Evolutionary conservation across 2,797 vertebrate genomes (phyloP).

Genomic region (Vipera ursinii): DNA sequence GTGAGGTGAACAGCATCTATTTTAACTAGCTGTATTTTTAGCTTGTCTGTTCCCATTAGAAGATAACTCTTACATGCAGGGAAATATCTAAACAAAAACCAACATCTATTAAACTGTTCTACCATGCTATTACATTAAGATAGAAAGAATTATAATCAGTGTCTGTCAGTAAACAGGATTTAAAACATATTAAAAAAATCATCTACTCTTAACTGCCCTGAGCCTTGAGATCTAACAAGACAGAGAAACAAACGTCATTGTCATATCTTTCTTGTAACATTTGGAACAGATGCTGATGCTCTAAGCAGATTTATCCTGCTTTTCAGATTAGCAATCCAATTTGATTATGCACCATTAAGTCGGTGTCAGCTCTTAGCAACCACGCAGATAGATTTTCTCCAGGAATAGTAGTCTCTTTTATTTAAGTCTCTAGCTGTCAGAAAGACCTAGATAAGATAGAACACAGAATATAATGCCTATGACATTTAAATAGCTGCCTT

Average conservation of each 20-base stretch:
- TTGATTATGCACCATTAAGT: not conserved
- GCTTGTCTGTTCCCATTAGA: not conserved
- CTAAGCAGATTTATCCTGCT: not conserved
- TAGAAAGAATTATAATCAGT: not conserved
- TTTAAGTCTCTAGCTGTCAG: not conserved
- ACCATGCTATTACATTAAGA: not conserved
- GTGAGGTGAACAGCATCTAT: conserved; percentile 40
- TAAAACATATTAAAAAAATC: not conserved
- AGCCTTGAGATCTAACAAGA: not conserved
- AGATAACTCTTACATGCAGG: conserved; percentile 37
- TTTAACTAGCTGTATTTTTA: conserved; percentile 43
- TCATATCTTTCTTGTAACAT: not conserved
- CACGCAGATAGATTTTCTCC: not conserved
- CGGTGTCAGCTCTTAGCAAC: not conserved
- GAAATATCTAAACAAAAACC: not conserved
- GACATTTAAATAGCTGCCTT: not conserved
- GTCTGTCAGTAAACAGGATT: not conserved
- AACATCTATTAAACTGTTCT: not conserved
- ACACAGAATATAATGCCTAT: not conserved
- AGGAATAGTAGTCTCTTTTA: not conserved
- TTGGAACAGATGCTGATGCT: not conserved
- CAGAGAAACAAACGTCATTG: not conserved
- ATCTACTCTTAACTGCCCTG: not conserved
- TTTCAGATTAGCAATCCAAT: not conserved
- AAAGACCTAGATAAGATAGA: not conserved